phyloP scores from a whole-genome alignment of 2,888 invertebrate genomes.

The Chymomyza procnemis region DNA sequence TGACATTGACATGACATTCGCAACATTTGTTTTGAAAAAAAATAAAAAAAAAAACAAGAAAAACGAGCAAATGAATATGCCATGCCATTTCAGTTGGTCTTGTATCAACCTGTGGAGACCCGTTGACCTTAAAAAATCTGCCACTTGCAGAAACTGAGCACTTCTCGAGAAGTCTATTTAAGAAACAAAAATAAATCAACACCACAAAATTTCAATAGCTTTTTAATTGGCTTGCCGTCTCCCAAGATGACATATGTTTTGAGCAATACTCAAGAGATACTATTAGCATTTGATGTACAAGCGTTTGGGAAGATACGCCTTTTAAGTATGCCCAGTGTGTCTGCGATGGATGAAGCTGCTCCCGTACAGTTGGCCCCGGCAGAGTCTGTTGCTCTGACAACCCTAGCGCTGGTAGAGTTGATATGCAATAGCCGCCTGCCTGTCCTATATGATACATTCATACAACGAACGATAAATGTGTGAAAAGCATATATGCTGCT shows the following conservation, averaged over 20 bases:
- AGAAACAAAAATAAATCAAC: neutral
- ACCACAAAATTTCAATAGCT: neutral
- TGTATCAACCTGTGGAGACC: no score
- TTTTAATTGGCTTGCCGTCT: neutral
- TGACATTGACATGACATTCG: no score
- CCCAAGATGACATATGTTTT: neutral
- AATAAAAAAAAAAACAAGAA: no score
- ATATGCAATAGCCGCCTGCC: neutral
- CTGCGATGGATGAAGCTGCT: neutral
- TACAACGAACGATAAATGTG: neutral
- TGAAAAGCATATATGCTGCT: slow-evolving; percentile 19
- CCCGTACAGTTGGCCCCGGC: neutral
- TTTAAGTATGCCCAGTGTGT: neutral
- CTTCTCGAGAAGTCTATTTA: neutral
- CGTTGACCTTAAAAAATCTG: no score
- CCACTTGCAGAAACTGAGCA: no score
- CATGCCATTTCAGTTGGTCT: no score
- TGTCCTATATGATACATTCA: slow-evolving; percentile 18
- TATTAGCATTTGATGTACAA: slow-evolving; percentile 27
- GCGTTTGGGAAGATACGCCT: neutral
- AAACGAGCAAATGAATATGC: no score
- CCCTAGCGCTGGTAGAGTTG: neutral
- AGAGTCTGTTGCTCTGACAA: slow-evolving; percentile 38
- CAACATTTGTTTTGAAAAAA: no score
- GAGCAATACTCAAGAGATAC: slow-evolving; percentile 11